A percentile compares a stretch with the other conserved stretches of the same genome.
These are phyloP conservation scores for Sebastes taczanowskii DNA, from an alignment of 2,797 vertebrate species.

Conservation along the genomic window DNA sequence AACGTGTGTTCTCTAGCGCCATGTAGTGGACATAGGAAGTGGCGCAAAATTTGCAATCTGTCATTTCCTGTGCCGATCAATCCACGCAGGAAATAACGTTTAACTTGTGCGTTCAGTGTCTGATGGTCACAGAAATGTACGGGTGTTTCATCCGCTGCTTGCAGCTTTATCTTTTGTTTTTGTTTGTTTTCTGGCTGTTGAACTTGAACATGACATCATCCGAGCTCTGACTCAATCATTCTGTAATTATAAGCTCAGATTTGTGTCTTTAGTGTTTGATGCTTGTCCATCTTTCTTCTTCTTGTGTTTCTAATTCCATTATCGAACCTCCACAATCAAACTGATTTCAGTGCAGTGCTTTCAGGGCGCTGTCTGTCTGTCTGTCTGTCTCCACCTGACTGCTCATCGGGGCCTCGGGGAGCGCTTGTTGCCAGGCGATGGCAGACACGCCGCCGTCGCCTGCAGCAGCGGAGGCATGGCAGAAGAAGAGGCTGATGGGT, in stretches of 20 bases:
- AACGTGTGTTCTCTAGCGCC: too few relatives aligned
- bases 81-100: too few relatives aligned
- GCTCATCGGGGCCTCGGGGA: constrained; percentile 54
- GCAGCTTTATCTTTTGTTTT: neutral
- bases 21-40: too few relatives aligned
- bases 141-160: too few relatives aligned
- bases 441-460: constrained; percentile 56
- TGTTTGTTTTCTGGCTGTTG: neutral
- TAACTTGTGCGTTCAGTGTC: too few relatives aligned
- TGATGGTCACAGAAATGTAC: too few relatives aligned
- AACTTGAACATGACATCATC: neutral
- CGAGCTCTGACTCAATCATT: neutral
- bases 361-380: constrained; percentile 42
- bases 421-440: constrained; percentile 74
- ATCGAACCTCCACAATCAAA: constrained; percentile 17
- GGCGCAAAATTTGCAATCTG: too few relatives aligned
- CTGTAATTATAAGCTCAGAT: neutral
- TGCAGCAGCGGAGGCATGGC: constrained; percentile 45
- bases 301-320: neutral
- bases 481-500: constrained; percentile 14
- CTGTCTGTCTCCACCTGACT: constrained; percentile 66
- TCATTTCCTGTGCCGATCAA: fast-evolving
- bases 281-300: neutral
- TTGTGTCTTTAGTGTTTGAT: neutral
- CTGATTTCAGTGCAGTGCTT: constrained; percentile 33